Evolutionary conservation across 2,113 vertebrate species (phyloP), one percentile per base, ranked within the genome.

Genomic region (Myotis yumanensis): DNA sequence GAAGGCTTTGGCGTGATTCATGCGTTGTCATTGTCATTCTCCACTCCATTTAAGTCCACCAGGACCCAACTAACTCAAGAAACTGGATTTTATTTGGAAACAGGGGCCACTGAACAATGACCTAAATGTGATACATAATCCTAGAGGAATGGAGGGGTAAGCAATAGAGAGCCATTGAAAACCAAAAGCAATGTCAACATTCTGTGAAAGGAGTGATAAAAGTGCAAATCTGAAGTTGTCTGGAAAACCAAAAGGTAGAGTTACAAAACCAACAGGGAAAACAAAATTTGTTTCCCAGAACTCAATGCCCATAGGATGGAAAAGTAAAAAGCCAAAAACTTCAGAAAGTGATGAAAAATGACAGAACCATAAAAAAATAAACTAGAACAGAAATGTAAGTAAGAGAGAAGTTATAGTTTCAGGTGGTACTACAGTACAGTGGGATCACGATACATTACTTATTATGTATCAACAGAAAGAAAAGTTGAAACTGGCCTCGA

Each of bases 21-120:
- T 86, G 86, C 69, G 66, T 57, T 75, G 62, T 66, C 69, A 72
- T 32, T 76, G 32, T 90, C 92, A 76, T 54, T 79, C 76, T 92
- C 64, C 35, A 75, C n/a, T 87, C 77, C 82, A 80, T 85, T 86
- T 91, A 86, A 37, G 77, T 96, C 93, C 69, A 92, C 57, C 8
- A 97, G 95, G 90, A 92, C 69, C 48, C 86, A 94, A 84, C 90
- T 97, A 95, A 96, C 81, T 73, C 89, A n/a, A 95, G 86, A 93
- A 96, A 76, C n/a, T 79, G 35, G 85, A 88, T 95, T 97, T 95
- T 92, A 92, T 90, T 88, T 69, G 82, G 76, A 79, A 96, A 71
- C 37, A 46, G 51, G 51, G 66, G 62, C 12, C 71, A 85, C 88
- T 91, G 81, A 96, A 66, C 81, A 89, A 96, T 83, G 92, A 82